Evolutionary conservation across 2,797 vertebrate species (phyloP), one percentile per base, ranked within the genome.

Genomic region (Hydrolagus colliei): DNA sequence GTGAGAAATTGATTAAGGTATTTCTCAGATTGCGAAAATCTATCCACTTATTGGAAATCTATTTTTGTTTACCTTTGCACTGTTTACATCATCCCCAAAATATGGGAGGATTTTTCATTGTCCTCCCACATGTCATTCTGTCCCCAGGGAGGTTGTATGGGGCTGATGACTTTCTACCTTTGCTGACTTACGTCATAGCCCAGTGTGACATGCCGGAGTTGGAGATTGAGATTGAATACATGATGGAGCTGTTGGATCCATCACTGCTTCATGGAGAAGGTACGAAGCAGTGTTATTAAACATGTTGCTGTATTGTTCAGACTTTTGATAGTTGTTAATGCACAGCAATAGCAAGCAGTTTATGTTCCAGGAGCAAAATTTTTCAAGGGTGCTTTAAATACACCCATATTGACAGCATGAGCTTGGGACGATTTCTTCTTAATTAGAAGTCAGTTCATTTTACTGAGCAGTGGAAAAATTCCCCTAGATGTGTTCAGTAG

Each of bases 211-310:
- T 97, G 96, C 94, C 98, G 86, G 96, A 97, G 87, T 92, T 99
- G 90, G 97, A 98, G 88, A 94, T 93, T 0, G 97, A 99, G 89
- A 96, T 99, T 27, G 95, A 97, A 87, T 99, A 98, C 91, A 98
- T 98, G 97, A 98, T 99, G 97, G 97, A 99, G 89, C 91, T 99
- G 87, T 91, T 99, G 88, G 97, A 99, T 89, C 97, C 97, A 0
- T 95, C 96, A 16, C 92, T 98, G 88, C 92, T 98, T 63, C 96
- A 98, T 0, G 98, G 98, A 91, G 98, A 99, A 95, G 97, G 98
- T 99, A 94, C 90, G 20, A 11, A 68, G 5, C 22, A 20, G 27
- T 16, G 14, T 35, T 71, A 52, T 84, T 67, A 41, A 77, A 59
- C 52, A 9, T 63, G 22, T 63, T 79, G 61, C 9, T 35, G 16